Conservation (phyloP, 2,888 invertebrate species). For the Carterocephalus palaemon region DNA sequence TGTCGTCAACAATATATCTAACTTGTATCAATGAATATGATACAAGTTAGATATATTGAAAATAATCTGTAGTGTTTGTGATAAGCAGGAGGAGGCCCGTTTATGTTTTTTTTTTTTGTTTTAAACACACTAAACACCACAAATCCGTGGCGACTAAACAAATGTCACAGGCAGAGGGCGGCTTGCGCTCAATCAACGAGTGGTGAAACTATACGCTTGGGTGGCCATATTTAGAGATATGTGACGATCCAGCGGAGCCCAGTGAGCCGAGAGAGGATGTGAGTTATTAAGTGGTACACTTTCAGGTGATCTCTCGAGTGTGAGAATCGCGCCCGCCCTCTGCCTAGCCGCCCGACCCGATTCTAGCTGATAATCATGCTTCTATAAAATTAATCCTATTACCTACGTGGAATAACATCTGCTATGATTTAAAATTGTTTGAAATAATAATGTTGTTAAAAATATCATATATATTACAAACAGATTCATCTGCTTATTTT, state of each 20-base stretch:
- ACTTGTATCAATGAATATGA: no score
- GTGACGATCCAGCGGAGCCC: slow-evolving; percentile 77
- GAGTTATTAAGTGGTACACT: slow-evolving; percentile 77
- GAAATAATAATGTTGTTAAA: background rate
- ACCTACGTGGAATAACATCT: slow-evolving; percentile 11
- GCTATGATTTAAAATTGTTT: slow-evolving; percentile 1
- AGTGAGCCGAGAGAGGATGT: slow-evolving; percentile 76
- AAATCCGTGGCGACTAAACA: slow-evolving; percentile 4
- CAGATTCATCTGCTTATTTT: background rate
- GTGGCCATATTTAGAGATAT: slow-evolving; percentile 74
- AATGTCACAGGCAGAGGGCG: slow-evolving; percentile 14
- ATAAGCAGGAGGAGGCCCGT: no score
- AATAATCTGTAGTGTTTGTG: no score
- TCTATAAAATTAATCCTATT: slow-evolving; percentile 32
- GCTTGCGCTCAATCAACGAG: slow-evolving; percentile 40
- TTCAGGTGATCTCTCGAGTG: slow-evolving; percentile 78
- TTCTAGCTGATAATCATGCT: slow-evolving; percentile 36
- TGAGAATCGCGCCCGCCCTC: slow-evolving; percentile 62
- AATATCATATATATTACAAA: background rate
- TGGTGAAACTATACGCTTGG: slow-evolving; percentile 62
- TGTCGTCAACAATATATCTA: no score
- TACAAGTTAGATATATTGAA: no score
- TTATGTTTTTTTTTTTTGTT: no score
- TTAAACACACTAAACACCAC: slow-evolving; percentile 17
- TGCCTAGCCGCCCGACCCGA: slow-evolving; percentile 32